These are phyloP conservation scores for Rostratula benghalensis DNA, from an alignment of 2,113 vertebrate genomes.

Conservation along the genomic window DNA sequence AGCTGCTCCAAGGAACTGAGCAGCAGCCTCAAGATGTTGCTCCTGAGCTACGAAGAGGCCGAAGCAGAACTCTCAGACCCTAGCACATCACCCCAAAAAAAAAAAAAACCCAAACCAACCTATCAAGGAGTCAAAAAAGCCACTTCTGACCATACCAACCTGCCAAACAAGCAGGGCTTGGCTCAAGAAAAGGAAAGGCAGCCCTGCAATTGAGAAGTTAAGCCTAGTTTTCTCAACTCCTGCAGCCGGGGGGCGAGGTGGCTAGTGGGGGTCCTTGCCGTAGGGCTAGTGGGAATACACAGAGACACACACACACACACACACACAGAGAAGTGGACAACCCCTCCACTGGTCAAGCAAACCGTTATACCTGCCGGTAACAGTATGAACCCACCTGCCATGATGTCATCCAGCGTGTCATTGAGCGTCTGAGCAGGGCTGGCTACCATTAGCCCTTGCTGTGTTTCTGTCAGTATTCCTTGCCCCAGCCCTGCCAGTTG, in stretches of 20 bases:
- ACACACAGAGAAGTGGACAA: conserved; percentile 60
- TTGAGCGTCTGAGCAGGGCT: conserved; percentile 95
- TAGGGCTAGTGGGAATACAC: neutral
- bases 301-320: neutral
- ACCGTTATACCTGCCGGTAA: conserved; percentile 78
- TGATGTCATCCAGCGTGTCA: conserved; percentile 99
- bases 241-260: neutral
- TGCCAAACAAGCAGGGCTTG: neutral
- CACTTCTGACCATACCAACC: neutral
- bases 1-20: neutral
- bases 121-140: accelerated
- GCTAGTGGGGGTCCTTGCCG: neutral
- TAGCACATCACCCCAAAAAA: no score
- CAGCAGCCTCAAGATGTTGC: accelerated
- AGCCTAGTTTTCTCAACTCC: neutral
- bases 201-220: conserved; percentile 1
- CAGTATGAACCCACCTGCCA: conserved; percentile 89
- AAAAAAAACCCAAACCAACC: no score
- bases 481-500: conserved; percentile 90
- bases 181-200: neutral
- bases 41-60: neutral
- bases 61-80: neutral
- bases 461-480: conserved; percentile 93
- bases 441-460: conserved; percentile 94
- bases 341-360: conserved; percentile 72